Evolutionary conservation across 2,113 vertebrate genomes (phyloP).

Genomic region (Prunella himalayana): DNA sequence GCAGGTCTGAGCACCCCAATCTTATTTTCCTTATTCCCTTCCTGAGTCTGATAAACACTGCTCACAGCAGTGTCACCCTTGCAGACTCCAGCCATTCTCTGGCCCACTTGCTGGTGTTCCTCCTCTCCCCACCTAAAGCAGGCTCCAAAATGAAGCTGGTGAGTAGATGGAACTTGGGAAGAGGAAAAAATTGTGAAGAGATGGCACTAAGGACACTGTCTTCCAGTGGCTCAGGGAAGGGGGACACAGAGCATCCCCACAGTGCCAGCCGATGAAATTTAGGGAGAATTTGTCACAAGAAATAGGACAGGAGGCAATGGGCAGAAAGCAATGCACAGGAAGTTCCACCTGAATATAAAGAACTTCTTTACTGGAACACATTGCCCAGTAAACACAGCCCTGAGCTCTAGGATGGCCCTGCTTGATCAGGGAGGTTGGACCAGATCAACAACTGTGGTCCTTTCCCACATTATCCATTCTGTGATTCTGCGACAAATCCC

Average conservation of each 20-base stretch:
- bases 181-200: background rate
- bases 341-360: background rate
- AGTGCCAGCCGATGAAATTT: rapidly evolving
- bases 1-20: background rate
- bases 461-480: background rate
- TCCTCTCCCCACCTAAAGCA: background rate
- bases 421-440: background rate
- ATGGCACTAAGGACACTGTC: background rate
- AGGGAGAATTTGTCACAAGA: background rate
- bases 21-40: background rate
- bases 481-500: background rate
- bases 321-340: background rate
- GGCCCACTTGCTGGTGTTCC: background rate
- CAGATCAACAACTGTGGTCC: rapidly evolving
- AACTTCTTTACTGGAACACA: background rate
- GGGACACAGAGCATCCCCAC: rapidly evolving
- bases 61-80: too few species aligned
- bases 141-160: background rate
- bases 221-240: rapidly evolving
- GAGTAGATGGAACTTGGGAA: background rate
- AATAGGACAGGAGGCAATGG: background rate
- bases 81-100: background rate
- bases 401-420: background rate
- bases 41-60: background rate
- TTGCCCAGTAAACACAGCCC: background rate